Conservation (phyloP, 2,888 invertebrate species). For the Hyalella azteca region DNA sequence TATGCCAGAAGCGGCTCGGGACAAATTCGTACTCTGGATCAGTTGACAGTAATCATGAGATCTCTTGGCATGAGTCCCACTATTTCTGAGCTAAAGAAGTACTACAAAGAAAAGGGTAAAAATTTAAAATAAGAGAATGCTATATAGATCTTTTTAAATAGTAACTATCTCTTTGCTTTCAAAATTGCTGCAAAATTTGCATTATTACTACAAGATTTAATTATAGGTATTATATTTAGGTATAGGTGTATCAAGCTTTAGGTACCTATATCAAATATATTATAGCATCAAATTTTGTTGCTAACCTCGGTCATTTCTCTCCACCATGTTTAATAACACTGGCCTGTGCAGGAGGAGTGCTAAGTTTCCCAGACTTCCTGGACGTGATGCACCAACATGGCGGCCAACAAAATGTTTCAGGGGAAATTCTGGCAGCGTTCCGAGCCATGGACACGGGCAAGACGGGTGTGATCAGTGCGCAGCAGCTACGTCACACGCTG, state of each 20-base stretch:
- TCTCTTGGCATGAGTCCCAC: conserved; percentile 94
- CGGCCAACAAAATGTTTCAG: conserved; percentile 79
- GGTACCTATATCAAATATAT: no score
- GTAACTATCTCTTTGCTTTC: no score
- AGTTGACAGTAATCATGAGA: conserved; percentile 91
- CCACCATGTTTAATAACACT: no score
- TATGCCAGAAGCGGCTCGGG: conserved; percentile 80
- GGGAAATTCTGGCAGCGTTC: conserved; percentile 86
- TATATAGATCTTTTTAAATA: no score
- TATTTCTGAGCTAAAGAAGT: conserved; percentile 84
- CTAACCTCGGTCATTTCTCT: no score
- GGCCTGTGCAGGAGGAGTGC: conserved; percentile 76
- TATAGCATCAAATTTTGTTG: no score
- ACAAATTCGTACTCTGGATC: conserved; percentile 85
- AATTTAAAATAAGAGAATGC: no score
- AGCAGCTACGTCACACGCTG: conserved; percentile 83
- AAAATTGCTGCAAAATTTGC: no score
- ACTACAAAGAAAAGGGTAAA: conserved; percentile 74
- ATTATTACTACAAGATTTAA: no score
- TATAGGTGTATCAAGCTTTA: no score
- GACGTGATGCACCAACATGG: conserved; percentile 92
- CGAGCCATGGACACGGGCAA: conserved; percentile 80
- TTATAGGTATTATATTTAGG: no score
- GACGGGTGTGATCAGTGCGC: conserved; percentile 76
- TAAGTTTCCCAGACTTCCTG: conserved; percentile 93